phyloP scores from a whole-genome alignment of 2,888 invertebrate species.

The Atherix ibis region DNA sequence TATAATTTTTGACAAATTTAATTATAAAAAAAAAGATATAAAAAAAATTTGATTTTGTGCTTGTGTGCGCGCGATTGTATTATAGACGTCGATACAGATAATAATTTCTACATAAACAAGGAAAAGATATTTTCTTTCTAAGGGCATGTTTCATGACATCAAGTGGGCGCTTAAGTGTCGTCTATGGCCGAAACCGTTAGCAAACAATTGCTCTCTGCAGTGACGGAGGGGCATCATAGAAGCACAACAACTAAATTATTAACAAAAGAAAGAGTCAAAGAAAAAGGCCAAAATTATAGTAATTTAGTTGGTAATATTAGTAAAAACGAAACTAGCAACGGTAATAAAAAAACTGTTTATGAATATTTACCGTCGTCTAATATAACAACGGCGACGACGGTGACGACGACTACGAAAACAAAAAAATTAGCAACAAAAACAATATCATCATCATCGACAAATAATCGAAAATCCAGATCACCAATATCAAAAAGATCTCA shows the following conservation, averaged over 20 bases:
- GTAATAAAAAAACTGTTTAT: constrained; percentile 3
- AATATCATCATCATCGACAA: constrained; percentile 2
- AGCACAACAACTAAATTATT: too few relatives aligned
- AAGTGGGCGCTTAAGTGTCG: constrained; percentile 61
- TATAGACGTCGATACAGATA: too few relatives aligned
- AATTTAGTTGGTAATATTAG: constrained; percentile 2
- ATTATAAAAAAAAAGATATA: too few relatives aligned
- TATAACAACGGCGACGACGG: constrained; percentile 1
- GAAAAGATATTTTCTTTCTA: constrained; percentile 15
- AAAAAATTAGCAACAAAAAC: constrained; percentile 1
- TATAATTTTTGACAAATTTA: too few relatives aligned
- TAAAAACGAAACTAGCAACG: constrained; percentile 3
- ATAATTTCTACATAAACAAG: constrained; percentile 1
- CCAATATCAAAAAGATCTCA: too few relatives aligned
- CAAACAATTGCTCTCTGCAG: constrained; percentile 57
- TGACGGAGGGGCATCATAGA: constrained; percentile 44
- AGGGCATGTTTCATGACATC: constrained; percentile 34
- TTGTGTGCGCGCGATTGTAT: too few relatives aligned
- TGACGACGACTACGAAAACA: too few relatives aligned
- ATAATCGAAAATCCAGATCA: too few relatives aligned
- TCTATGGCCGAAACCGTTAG: constrained; percentile 85
- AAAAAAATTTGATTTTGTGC: too few relatives aligned
- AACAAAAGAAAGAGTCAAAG: neutral
- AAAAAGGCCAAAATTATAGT: neutral
- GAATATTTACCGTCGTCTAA: constrained; percentile 2